Evolutionary conservation across 2,888 invertebrate genomes (phyloP).

Genomic region (Conops quadrifasciatus): DNA sequence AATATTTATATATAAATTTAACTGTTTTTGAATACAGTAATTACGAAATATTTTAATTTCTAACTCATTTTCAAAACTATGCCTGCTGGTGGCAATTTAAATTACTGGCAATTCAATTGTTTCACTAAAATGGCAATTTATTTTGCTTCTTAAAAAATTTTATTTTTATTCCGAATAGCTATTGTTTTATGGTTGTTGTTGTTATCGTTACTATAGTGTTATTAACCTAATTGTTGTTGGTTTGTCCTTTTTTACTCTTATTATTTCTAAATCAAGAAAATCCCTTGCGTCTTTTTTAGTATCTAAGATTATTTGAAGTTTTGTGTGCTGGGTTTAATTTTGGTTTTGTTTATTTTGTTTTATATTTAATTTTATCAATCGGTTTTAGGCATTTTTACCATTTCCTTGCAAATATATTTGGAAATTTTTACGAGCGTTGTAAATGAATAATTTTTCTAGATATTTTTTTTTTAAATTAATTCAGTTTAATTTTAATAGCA

Average conservation of each 20-base stretch:
- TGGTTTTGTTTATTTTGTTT: neutral
- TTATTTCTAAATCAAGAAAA: conserved; percentile 4
- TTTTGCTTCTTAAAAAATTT: neutral
- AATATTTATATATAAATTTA: no score
- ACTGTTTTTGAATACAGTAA: no score
- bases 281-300: conserved; percentile 21
- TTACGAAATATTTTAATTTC: no score
- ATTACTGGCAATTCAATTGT: no score
- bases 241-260: neutral
- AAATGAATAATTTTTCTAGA: neutral
- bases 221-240: neutral
- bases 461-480: no score
- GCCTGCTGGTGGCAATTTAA: no score
- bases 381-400: neutral
- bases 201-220: neutral
- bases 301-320: conserved; percentile 1
- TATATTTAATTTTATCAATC: conserved; percentile 5
- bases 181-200: neutral
- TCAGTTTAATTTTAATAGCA: no score
- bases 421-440: conserved; percentile 23
- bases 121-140: no score
- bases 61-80: no score
- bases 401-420: conserved; percentile 17
- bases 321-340: conserved; percentile 3
- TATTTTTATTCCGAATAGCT: neutral